A percentile compares a stretch with the other conserved stretches of the same genome.
phyloP scores from a whole-genome alignment of 2,113 vertebrate species.

The Ondatra zibethicus region DNA sequence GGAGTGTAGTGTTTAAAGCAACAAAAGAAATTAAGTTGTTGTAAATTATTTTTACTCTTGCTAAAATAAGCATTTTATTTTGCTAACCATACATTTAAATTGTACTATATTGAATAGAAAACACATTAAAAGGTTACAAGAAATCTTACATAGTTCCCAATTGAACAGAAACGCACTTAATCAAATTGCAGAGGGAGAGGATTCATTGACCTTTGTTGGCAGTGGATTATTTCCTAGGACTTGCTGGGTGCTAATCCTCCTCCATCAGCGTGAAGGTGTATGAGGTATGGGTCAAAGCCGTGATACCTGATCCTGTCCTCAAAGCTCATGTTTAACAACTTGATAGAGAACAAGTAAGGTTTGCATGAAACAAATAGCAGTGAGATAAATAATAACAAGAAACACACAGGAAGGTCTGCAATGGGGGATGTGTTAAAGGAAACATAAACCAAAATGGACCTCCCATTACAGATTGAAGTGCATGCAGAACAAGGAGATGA shows the following conservation, averaged over 20 bases:
- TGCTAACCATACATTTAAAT: constrained; percentile 8
- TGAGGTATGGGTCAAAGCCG: background rate
- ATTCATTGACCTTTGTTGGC: background rate
- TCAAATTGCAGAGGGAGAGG: constrained; percentile 21
- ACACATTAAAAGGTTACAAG: constrained; percentile 19
- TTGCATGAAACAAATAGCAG: background rate
- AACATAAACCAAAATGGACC: background rate
- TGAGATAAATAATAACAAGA: background rate
- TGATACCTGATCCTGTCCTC: background rate
- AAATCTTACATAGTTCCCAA: background rate
- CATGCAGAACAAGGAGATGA: background rate
- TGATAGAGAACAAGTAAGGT: background rate
- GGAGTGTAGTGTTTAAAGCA: background rate
- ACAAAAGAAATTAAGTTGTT: background rate
- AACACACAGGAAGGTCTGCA: background rate
- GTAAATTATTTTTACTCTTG: constrained; percentile 32
- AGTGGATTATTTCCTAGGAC: background rate
- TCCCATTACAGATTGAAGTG: constrained; percentile 1
- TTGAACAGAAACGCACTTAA: constrained; percentile 49
- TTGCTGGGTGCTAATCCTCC: background rate
- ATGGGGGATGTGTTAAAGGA: background rate
- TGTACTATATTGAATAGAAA: background rate
- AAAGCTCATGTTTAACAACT: background rate
- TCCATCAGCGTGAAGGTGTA: background rate
- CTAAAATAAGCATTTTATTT: constrained; percentile 57